phyloP scores from a whole-genome alignment of 2,797 vertebrate species.

The Coendou prehensilis region DNA sequence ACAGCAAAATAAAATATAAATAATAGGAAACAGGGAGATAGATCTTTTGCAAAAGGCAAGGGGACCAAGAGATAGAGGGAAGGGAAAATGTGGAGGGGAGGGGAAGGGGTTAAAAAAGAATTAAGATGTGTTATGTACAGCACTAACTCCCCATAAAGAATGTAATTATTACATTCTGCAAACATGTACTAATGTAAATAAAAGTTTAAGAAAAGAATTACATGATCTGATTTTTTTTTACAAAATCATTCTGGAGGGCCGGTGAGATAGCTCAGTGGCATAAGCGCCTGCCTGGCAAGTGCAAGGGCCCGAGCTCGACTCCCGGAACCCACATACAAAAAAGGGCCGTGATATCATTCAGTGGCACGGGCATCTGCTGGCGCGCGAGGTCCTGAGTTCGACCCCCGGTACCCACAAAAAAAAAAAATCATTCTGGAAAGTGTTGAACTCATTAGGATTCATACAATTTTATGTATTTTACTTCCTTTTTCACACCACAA shows the following conservation, averaged over 20 bases:
- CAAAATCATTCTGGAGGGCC: background rate
- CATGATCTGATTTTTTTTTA: background rate
- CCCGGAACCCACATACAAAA: no score
- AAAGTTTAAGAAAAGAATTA: background rate
- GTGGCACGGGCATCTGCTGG: no score
- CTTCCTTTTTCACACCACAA: constrained; percentile 28
- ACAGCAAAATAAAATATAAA: background rate
- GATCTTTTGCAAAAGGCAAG: background rate
- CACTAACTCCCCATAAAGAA: background rate
- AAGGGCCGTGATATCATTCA: no score
- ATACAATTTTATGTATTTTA: constrained; percentile 1
- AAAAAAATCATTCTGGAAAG: background rate
- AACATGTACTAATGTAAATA: background rate
- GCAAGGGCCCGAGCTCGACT: no score
- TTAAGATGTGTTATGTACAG: background rate
- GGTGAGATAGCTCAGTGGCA: no score
- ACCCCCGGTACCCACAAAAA: no score
- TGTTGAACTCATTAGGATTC: constrained; percentile 4
- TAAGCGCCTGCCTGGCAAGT: no score
- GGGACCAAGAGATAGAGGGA: background rate
- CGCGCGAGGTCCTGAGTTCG: no score
- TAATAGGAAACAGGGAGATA: background rate
- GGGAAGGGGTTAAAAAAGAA: background rate
- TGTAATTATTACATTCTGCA: background rate
- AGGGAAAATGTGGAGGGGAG: background rate